Conservation (phyloP, 2,888 invertebrate genomes). For the Oscheius myriophilus region DNA sequence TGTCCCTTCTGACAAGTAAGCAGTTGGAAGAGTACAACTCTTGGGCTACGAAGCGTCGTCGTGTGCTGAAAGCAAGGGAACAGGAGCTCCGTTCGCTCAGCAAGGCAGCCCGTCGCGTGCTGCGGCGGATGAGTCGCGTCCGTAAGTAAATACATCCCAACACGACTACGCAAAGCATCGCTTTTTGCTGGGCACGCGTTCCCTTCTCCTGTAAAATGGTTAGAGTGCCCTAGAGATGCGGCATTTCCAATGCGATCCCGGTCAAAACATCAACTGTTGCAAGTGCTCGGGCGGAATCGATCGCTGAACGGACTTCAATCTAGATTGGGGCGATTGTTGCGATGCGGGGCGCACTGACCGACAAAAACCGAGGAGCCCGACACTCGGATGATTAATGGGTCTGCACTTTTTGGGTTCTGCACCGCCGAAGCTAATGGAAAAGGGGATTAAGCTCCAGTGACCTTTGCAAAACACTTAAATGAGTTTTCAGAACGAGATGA, state of each 20-base stretch:
- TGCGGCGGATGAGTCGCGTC: conserved; percentile 44
- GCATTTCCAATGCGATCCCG: too few relatives aligned
- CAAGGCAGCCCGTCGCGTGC: conserved; percentile 45
- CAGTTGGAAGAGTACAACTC: conserved; percentile 62
- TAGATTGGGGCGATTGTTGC: too few relatives aligned
- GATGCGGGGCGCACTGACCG: too few relatives aligned
- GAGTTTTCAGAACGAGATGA: conserved; percentile 32
- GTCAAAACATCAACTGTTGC: too few relatives aligned
- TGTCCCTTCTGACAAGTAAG: conserved; percentile 59
- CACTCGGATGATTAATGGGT: too few relatives aligned
- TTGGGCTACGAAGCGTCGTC: conserved; percentile 61
- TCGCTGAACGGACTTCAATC: too few relatives aligned
- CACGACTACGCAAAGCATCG: conserved; percentile 14
- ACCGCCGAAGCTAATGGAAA: too few relatives aligned
- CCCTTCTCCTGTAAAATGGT: neutral
- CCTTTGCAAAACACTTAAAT: neutral
- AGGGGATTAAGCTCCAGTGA: neutral
- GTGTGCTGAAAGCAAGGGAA: conserved; percentile 56
- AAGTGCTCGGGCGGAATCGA: too few relatives aligned
- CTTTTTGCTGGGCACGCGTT: conserved; percentile 21
- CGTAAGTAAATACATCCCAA: conserved; percentile 29
- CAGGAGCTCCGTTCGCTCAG: conserved; percentile 51
- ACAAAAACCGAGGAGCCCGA: too few relatives aligned
- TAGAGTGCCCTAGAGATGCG: too few relatives aligned
- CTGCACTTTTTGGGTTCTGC: too few relatives aligned